Evolutionary conservation across 2,113 vertebrate species (phyloP).

Genomic region (Phoxinus phoxinus): DNA sequence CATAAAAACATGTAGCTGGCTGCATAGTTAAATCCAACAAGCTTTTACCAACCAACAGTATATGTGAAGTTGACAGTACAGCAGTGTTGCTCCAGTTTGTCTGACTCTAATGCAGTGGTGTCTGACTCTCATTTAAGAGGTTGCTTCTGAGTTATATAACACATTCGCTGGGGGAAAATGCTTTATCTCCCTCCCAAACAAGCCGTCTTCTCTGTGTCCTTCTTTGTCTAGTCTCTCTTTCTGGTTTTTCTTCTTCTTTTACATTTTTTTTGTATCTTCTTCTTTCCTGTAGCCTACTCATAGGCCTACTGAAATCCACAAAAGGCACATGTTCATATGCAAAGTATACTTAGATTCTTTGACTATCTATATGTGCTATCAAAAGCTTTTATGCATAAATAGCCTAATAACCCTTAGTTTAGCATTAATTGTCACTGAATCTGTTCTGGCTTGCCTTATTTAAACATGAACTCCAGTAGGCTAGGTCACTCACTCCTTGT

Average conservation of each 20-base stretch:
- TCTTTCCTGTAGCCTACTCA: not conserved
- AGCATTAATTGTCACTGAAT: not conserved
- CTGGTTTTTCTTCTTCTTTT: not conserved
- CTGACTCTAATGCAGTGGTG: not conserved
- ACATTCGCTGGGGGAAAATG: not conserved
- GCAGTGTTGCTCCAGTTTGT: not conserved
- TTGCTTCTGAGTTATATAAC: slow-evolving; percentile 27
- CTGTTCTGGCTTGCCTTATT: not conserved
- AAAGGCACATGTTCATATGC: not conserved
- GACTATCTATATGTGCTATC: not conserved
- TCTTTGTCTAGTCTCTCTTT: not conserved
- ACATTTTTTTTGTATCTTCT: not conserved
- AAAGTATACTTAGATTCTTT: not conserved
- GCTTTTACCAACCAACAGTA: not conserved
- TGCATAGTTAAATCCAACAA: not conserved
- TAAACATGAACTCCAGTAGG: not conserved
- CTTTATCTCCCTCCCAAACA: not conserved
- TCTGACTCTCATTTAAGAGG: not conserved
- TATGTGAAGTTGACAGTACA: not conserved
- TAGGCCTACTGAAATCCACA: not conserved
- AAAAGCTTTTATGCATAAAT: not conserved
- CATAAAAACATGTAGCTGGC: not conserved
- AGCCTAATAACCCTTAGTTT: not conserved
- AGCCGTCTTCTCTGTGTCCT: slow-evolving; percentile 1
- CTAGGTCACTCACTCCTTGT: not conserved